Percentiles rank a stretch among this genome's conserved stretches.
These are phyloP conservation scores for Hypena proboscidalis DNA, from an alignment of 2,888 invertebrate species.

Conservation along the genomic window DNA sequence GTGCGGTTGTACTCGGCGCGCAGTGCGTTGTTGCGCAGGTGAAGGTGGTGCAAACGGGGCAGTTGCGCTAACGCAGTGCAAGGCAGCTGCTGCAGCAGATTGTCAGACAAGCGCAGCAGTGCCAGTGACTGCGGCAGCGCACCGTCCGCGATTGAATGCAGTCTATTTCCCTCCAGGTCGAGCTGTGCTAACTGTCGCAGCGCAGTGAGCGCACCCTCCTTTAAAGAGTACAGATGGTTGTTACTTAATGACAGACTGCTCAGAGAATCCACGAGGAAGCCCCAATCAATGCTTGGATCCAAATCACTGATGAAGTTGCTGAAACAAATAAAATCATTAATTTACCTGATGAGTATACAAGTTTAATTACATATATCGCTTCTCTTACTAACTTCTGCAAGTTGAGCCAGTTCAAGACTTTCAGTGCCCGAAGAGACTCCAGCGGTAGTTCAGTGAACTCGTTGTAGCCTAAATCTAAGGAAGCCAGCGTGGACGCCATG, in stretches of 20 bases:
- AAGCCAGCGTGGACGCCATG: constrained; percentile 90
- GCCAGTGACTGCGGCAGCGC: constrained; percentile 86
- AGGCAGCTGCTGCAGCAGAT: constrained; percentile 87
- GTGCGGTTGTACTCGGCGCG: constrained; percentile 45
- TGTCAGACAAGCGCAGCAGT: constrained; percentile 88
- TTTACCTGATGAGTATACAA: background rate
- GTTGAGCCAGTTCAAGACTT: constrained; percentile 90
- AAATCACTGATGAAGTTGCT: constrained; percentile 88
- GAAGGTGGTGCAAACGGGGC: constrained; percentile 87
- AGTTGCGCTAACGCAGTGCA: constrained; percentile 80
- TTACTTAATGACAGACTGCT: constrained; percentile 91
- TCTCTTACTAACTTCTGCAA: constrained; percentile 87
- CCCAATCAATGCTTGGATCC: constrained; percentile 86
- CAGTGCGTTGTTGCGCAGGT: constrained; percentile 80
- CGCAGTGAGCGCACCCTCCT: constrained; percentile 82
- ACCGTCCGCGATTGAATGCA: constrained; percentile 83
- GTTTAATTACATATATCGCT: too few relatives aligned
- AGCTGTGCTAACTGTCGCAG: constrained; percentile 86
- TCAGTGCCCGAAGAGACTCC: constrained; percentile 86
- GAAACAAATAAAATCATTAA: constrained; percentile 49
- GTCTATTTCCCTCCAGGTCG: constrained; percentile 88
- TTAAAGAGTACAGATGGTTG: constrained; percentile 87
- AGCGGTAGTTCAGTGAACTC: constrained; percentile 89
- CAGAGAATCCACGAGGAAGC: constrained; percentile 88
- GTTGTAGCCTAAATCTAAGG: constrained; percentile 91